These are phyloP conservation scores for Scolopax rusticola DNA, from an alignment of 2,797 vertebrate species.

Conservation along the genomic window DNA sequence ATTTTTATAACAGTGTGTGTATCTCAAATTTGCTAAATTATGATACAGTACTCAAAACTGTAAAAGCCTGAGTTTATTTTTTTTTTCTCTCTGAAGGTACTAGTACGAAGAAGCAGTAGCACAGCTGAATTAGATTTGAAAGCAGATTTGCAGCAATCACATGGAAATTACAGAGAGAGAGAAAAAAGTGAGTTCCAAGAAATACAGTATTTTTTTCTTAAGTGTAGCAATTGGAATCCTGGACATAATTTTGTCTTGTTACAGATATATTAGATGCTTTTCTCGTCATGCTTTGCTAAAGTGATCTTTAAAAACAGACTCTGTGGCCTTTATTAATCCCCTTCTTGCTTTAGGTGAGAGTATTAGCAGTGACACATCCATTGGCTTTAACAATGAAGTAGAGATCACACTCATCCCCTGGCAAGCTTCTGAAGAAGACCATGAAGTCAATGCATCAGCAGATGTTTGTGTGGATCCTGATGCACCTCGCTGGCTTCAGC, in stretches of 20 bases:
- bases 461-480: conserved; percentile 86
- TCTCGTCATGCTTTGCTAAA: background rate
- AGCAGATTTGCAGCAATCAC: conserved; percentile 77
- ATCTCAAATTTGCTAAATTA: background rate
- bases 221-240: fast-evolving
- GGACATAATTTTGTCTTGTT: fast-evolving
- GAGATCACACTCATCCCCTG: conserved; percentile 84
- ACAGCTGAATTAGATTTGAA: conserved; percentile 87
- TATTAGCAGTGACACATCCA: conserved; percentile 87
- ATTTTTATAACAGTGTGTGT: background rate
- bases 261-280: fast-evolving
- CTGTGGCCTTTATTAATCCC: background rate
- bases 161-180: conserved; percentile 78
- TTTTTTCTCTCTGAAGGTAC: conserved; percentile 78
- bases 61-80: background rate
- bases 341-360: conserved; percentile 86
- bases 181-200: conserved; percentile 87
- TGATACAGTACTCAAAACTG: background rate
- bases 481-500: conserved; percentile 86
- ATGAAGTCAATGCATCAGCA: conserved; percentile 84
- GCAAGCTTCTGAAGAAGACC: conserved; percentile 89
- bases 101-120: conserved; percentile 86
- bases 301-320: background rate
- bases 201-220: background rate
- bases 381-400: conserved; percentile 86